These are phyloP conservation scores for Drosophila azteca DNA, from an alignment of 1,140 invertebrate genomes.

Conservation along the genomic window DNA sequence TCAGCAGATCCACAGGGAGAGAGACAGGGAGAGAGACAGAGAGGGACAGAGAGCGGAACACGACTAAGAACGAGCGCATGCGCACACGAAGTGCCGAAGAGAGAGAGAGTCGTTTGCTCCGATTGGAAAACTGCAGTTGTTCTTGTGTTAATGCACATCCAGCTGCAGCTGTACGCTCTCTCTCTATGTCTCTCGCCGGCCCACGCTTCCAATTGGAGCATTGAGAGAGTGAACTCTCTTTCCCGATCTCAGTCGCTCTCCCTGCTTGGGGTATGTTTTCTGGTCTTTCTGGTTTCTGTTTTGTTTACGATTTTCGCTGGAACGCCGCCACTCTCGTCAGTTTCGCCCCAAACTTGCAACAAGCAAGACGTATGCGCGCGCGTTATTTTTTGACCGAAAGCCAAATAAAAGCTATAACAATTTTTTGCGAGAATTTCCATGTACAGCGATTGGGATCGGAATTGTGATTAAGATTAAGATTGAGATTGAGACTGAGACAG, in stretches of 20 bases:
- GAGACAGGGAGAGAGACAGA: constrained; percentile 8
- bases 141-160: constrained; percentile 8
- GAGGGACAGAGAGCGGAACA: background rate
- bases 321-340: constrained; percentile 46
- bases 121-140: constrained; percentile 76
- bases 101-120: constrained; percentile 46
- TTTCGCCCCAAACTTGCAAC: constrained; percentile 63
- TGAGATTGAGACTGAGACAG: background rate
- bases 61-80: constrained; percentile 2
- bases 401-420: constrained; percentile 24
- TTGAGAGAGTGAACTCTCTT: constrained; percentile 4
- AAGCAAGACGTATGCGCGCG: constrained; percentile 71
- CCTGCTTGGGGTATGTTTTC: constrained; percentile 8
- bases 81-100: background rate
- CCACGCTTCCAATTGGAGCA: constrained; percentile 76
- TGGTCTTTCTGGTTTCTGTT: constrained; percentile 71
- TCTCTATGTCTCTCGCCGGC: constrained; percentile 12
- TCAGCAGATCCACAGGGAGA: constrained; percentile 1
- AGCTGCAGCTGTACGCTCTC: constrained; percentile 3
- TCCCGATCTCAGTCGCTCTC: constrained; percentile 6
- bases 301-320: constrained; percentile 72
- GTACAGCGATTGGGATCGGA: no score
- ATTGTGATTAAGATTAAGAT: background rate
- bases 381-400: constrained; percentile 23
- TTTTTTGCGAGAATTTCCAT: constrained; percentile 2